Conservation (phyloP, 1,140 invertebrate genomes). For the Akabosia matsudoensis region DNA sequence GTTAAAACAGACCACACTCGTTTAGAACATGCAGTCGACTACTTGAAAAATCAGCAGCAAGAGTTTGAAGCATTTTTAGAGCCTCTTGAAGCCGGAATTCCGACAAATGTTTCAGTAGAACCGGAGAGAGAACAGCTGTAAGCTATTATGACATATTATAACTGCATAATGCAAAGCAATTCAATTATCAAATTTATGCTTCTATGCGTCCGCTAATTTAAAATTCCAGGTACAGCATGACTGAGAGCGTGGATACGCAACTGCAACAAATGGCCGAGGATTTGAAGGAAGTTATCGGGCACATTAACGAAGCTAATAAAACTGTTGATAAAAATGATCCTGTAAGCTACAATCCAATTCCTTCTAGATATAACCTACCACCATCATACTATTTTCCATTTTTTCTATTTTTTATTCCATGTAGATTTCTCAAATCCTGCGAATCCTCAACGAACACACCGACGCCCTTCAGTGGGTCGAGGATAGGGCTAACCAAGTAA, state of each 20-base stretch:
- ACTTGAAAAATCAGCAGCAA: slow-evolving; percentile 84
- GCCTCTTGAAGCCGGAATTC: slow-evolving; percentile 72
- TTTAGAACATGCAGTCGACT: slow-evolving; percentile 90
- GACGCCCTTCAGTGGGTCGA: slow-evolving; percentile 92
- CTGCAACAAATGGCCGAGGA: slow-evolving; percentile 91
- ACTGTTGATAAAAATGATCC: slow-evolving; percentile 80
- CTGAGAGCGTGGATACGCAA: slow-evolving; percentile 87
- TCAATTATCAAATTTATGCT: background rate
- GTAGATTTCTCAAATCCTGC: slow-evolving; percentile 82
- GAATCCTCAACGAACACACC: slow-evolving; percentile 94
- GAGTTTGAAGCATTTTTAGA: slow-evolving; percentile 83
- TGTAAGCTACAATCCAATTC: slow-evolving; percentile 56
- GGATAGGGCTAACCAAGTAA: slow-evolving; percentile 68
- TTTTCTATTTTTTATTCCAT: slow-evolving; percentile 46
- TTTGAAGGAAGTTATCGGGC: slow-evolving; percentile 90
- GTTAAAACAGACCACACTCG: slow-evolving; percentile 85
- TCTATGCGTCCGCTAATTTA: slow-evolving; percentile 44
- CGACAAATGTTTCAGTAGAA: slow-evolving; percentile 72
- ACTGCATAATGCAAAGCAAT: too few relatives aligned
- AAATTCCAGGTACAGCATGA: slow-evolving; percentile 78
- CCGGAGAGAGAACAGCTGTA: slow-evolving; percentile 80
- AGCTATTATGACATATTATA: slow-evolving; percentile 44
- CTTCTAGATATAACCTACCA: background rate
- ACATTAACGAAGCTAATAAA: slow-evolving; percentile 83
- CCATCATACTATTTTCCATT: background rate